Percentiles rank a stretch among this genome's conserved stretches.
These are phyloP conservation scores for Equus przewalskii DNA, from an alignment of 2,113 vertebrate genomes.

Conservation along the genomic window DNA sequence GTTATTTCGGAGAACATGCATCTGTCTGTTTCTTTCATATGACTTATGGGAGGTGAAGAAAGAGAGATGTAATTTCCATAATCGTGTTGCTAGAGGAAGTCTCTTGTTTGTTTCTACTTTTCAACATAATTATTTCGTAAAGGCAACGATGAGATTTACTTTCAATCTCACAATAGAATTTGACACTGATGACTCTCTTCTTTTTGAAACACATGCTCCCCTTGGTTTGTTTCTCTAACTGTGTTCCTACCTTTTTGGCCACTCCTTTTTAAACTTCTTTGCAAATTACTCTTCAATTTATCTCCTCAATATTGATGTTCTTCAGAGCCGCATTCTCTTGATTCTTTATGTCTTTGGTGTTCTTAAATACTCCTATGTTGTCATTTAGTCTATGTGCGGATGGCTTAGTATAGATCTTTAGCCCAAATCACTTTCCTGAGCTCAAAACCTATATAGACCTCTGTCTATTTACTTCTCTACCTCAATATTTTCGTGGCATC, in stretches of 20 bases:
- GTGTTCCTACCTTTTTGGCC: neutral
- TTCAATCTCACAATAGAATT: neutral
- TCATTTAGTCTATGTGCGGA: no score
- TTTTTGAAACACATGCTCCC: neutral
- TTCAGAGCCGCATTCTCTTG: neutral
- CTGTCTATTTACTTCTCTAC: neutral
- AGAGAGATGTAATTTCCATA: neutral
- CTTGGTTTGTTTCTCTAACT: neutral
- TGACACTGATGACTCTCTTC: neutral
- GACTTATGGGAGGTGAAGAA: neutral
- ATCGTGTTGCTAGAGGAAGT: neutral
- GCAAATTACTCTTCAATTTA: neutral
- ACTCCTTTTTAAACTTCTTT: neutral
- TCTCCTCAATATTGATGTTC: neutral
- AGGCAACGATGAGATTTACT: neutral
- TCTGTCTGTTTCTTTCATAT: neutral
- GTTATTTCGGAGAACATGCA: neutral
- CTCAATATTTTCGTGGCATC: neutral
- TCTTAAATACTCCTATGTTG: neutral
- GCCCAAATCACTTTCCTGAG: neutral
- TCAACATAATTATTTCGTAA: neutral
- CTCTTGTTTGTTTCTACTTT: neutral
- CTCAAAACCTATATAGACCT: accelerated
- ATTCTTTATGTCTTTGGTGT: neutral
- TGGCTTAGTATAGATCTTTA: no score